Evolutionary conservation across 2,113 vertebrate species (phyloP).

Genomic region (Shinisaurus crocodilurus): DNA sequence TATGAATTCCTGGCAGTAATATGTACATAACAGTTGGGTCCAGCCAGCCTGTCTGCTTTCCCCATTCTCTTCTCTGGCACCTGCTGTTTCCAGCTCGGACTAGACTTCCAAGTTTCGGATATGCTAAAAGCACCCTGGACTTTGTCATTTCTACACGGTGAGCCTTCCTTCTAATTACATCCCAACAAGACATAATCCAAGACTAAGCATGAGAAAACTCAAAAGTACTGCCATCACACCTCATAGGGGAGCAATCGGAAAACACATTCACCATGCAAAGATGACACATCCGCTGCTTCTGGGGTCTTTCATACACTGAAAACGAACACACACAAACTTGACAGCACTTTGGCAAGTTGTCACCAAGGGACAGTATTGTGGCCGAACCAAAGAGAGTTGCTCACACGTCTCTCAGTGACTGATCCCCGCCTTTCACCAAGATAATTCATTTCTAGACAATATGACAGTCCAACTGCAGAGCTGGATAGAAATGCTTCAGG

Average conservation of each 20-base stretch:
- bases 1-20: neutral
- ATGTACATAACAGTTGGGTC: neutral
- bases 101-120: neutral
- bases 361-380: neutral
- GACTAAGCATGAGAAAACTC: neutral
- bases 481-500: neutral
- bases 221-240: neutral
- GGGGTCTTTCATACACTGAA: neutral
- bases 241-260: neutral
- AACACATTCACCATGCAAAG: neutral
- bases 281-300: neutral
- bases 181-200: neutral
- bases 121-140: neutral
- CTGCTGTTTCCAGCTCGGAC: neutral
- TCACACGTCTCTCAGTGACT: neutral
- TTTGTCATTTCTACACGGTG: neutral
- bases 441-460: neutral
- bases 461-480: neutral
- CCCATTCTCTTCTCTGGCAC: neutral
- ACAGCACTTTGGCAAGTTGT: neutral
- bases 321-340: neutral
- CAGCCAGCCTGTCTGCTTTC: too few species aligned
- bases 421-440: neutral
- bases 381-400: neutral
- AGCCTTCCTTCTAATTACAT: neutral